A percentile compares a stretch with the other conserved stretches of the same genome.
phyloP scores from a whole-genome alignment of 1,140 invertebrate genomes.

The Procambarus clarkii region DNA sequence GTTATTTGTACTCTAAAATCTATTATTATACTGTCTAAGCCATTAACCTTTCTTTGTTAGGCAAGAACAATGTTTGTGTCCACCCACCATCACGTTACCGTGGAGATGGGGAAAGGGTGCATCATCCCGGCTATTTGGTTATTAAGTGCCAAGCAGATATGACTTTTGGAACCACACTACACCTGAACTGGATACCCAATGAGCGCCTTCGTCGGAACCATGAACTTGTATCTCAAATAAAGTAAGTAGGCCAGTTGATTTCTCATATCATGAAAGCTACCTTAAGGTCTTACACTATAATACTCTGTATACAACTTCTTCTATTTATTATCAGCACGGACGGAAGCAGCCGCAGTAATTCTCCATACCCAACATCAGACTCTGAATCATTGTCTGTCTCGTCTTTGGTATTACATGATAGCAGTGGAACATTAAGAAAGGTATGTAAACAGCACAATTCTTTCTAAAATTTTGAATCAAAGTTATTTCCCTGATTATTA shows the following conservation, averaged over 20 bases:
- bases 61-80: constrained; percentile 95
- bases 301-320: not conserved
- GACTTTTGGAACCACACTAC: constrained; percentile 85
- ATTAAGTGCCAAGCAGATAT: constrained; percentile 83
- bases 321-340: constrained; percentile 19
- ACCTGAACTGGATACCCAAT: constrained; percentile 96
- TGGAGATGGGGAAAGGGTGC: constrained; percentile 87
- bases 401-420: constrained; percentile 57
- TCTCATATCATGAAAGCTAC: not conserved
- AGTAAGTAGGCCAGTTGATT: constrained; percentile 36
- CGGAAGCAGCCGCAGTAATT: constrained; percentile 56
- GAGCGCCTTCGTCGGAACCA: constrained; percentile 89
- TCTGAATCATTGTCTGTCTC: constrained; percentile 62
- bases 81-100: constrained; percentile 90
- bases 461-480: no score
- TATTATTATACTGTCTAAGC: not conserved
- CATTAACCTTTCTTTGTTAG: constrained; percentile 59
- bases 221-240: constrained; percentile 65
- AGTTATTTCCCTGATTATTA: no score
- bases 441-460: not conserved
- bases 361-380: constrained; percentile 66
- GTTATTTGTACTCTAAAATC: no score
- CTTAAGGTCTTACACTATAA: not conserved
- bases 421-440: constrained; percentile 34
- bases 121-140: constrained; percentile 94